Conservation (phyloP, 2,888 invertebrate species). For the Apotomis betuletana region DNA sequence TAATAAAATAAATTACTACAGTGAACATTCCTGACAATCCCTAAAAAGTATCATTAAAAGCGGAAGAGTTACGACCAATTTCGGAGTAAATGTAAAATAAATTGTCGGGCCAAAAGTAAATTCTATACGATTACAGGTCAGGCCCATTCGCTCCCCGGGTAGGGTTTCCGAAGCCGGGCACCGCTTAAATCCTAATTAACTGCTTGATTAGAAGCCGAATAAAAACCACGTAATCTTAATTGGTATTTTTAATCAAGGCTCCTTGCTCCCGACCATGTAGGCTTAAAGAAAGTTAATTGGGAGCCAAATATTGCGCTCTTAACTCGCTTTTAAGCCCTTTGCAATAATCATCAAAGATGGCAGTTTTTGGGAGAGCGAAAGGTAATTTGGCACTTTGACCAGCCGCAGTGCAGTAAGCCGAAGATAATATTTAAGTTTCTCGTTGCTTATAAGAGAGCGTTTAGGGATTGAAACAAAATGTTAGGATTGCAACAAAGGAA, state of each 20-base stretch:
- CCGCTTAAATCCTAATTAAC: conserved; percentile 75
- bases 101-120: conserved; percentile 6
- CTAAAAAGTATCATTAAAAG: background rate
- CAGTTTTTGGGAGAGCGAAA: too few relatives aligned
- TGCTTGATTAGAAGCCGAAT: conserved; percentile 75
- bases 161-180: conserved; percentile 35
- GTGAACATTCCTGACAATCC: background rate
- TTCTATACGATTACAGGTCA: conserved; percentile 22
- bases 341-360: too few relatives aligned
- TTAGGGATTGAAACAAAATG: too few relatives aligned
- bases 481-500: too few relatives aligned
- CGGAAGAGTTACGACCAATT: background rate
- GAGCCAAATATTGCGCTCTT: too few relatives aligned
- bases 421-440: too few relatives aligned
- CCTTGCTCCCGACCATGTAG: background rate
- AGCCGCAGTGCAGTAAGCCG: too few relatives aligned
- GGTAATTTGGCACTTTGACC: too few relatives aligned
- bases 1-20: background rate
- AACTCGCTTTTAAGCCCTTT: too few relatives aligned
- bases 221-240: conserved; percentile 78
- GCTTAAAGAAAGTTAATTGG: too few relatives aligned
- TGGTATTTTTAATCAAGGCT: conserved; percentile 75
- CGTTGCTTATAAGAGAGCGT: too few relatives aligned
- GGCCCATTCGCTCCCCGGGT: background rate
- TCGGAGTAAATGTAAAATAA: background rate